Conservation (phyloP, 2,888 invertebrate genomes). For the Rhingia campestris region DNA sequence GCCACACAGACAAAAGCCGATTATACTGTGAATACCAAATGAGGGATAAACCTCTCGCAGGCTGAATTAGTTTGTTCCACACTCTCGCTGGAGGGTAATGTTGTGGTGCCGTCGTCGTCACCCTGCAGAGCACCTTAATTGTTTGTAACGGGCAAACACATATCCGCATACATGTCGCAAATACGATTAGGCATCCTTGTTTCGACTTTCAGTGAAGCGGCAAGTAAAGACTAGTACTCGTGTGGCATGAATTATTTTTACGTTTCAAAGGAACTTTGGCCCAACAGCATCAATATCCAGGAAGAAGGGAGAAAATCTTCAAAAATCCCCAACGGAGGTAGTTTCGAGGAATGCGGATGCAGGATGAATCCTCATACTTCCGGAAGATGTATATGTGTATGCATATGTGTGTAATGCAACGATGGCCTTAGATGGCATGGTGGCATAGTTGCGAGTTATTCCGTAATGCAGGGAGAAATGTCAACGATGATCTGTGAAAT, state of each 20-base stretch:
- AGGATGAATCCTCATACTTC: slow-evolving; percentile 30
- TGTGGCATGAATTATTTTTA: slow-evolving; percentile 57
- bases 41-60: slow-evolving; percentile 22
- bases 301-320: slow-evolving; percentile 42
- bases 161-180: background rate
- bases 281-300: slow-evolving; percentile 30
- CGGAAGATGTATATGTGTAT: slow-evolving; percentile 13
- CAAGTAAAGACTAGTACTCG: background rate
- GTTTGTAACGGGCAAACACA: slow-evolving; percentile 12
- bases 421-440: background rate
- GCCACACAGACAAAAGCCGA: slow-evolving; percentile 58
- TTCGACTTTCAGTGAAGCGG: background rate
- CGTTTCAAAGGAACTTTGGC: slow-evolving; percentile 25
- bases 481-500: slow-evolving; percentile 49
- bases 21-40: slow-evolving; percentile 45
- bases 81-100: background rate
- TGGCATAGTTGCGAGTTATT: slow-evolving; percentile 23
- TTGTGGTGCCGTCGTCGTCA: background rate
- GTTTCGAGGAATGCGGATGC: slow-evolving; percentile 35
- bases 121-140: background rate
- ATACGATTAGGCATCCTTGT: background rate
- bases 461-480: slow-evolving; percentile 34
- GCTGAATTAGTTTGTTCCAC: slow-evolving; percentile 20
- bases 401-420: background rate
- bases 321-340: slow-evolving; percentile 43